Conservation (phyloP, 2,888 invertebrate genomes). For the Anorthoa munda region DNA sequence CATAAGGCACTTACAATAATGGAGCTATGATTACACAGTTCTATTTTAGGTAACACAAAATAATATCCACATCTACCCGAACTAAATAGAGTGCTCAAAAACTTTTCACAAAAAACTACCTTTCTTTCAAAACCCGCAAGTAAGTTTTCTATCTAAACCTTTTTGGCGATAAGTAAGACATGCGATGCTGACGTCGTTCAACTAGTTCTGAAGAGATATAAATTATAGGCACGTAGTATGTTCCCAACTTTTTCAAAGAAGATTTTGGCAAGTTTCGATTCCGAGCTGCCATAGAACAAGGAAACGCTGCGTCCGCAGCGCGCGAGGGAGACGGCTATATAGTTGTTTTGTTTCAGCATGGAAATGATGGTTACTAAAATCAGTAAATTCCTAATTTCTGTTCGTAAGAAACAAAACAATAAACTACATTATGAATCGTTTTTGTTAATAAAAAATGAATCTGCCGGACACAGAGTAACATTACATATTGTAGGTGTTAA, state of each 20-base stretch:
- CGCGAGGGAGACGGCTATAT: neutral
- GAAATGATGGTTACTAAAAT: neutral
- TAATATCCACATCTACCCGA: neutral
- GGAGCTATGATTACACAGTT: neutral
- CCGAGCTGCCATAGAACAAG: conserved; percentile 8
- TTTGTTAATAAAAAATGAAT: neutral
- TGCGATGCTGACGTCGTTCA: conserved; percentile 27
- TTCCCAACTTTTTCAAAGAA: conserved; percentile 38
- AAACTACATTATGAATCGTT: neutral
- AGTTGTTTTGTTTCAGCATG: neutral
- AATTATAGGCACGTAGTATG: conserved; percentile 56
- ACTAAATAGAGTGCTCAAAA: conserved; percentile 34
- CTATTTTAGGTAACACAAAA: neutral
- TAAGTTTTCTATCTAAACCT: conserved; percentile 36
- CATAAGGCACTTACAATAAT: neutral
- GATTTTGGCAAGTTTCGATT: conserved; percentile 47
- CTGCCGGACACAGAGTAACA: too few relatives aligned
- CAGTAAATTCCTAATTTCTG: neutral
- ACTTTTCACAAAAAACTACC: conserved; percentile 20
- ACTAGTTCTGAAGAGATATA: conserved; percentile 48
- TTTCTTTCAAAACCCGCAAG: conserved; percentile 3
- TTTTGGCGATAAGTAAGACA: conserved; percentile 47
- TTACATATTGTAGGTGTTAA: too few relatives aligned
- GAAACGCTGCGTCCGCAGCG: too few relatives aligned
- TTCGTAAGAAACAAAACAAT: neutral